Evolutionary conservation across 2,888 invertebrate genomes (phyloP).

Genomic region (Endotricha flammealis): DNA sequence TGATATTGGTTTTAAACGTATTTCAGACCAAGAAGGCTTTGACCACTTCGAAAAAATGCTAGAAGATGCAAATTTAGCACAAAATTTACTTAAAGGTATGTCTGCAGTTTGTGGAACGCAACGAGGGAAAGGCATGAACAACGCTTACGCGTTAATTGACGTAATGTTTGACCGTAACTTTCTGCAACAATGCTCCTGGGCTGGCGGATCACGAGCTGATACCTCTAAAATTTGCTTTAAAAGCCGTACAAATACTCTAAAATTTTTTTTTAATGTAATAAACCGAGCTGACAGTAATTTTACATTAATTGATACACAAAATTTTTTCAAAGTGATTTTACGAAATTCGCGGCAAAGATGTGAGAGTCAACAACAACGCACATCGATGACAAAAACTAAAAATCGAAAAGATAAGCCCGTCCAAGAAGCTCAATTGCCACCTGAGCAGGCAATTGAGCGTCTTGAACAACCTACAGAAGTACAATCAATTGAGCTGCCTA

Average conservation of each 20-base stretch:
- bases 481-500: too few species aligned
- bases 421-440: too few species aligned
- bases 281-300: slow-evolving; percentile 3
- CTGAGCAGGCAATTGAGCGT: too few species aligned
- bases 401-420: too few species aligned
- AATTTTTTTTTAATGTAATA: slow-evolving; percentile 10
- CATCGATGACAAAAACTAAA: too few species aligned
- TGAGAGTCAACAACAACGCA: slow-evolving; percentile 4
- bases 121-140: slow-evolving; percentile 9
- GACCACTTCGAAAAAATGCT: too few species aligned
- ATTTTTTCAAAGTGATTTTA: slow-evolving; percentile 10
- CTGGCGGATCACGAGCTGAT: slow-evolving; percentile 9
- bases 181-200: slow-evolving; percentile 12
- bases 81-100: too few species aligned
- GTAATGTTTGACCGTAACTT: slow-evolving; percentile 13
- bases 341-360: slow-evolving; percentile 9
- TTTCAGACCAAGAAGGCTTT: too few species aligned
- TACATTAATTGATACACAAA: slow-evolving; percentile 9
- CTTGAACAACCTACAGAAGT: too few species aligned
- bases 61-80: too few species aligned
- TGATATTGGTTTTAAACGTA: too few species aligned
- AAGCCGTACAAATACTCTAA: slow-evolving; percentile 7
- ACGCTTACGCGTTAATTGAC: slow-evolving; percentile 10
- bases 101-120: slow-evolving; percentile 5
- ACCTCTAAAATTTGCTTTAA: slow-evolving; percentile 12